Conservation (phyloP, 2,888 invertebrate genomes). For the Sinotaia quadrata region DNA sequence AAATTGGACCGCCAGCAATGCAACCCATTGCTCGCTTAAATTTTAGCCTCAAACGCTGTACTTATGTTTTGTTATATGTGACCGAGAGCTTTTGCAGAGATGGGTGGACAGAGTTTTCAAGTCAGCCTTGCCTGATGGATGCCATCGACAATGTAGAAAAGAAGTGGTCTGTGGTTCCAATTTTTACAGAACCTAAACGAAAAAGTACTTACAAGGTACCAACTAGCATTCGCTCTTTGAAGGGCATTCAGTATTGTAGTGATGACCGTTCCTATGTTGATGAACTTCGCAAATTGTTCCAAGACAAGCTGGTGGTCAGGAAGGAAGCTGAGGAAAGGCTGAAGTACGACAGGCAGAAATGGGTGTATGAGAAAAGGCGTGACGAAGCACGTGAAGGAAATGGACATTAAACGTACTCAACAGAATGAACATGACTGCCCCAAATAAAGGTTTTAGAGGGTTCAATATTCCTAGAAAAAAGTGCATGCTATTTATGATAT, state of each 20-base stretch:
- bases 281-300: conserved; percentile 47
- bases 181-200: conserved; percentile 48
- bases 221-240: conserved; percentile 53
- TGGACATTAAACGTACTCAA: too few relatives aligned
- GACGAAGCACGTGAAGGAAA: background rate
- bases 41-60: conserved; percentile 50
- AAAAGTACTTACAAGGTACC: conserved; percentile 45
- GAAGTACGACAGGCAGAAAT: conserved; percentile 10
- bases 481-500: too few relatives aligned
- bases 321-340: conserved; percentile 18
- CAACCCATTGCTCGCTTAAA: conserved; percentile 39
- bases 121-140: conserved; percentile 56
- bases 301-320: conserved; percentile 43
- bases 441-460: too few relatives aligned
- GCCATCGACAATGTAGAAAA: conserved; percentile 53
- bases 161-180: conserved; percentile 61
- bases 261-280: conserved; percentile 51
- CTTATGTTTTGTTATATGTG: conserved; percentile 57
- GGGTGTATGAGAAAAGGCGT: conserved; percentile 25
- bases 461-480: too few relatives aligned
- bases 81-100: conserved; percentile 51
- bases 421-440: too few relatives aligned
- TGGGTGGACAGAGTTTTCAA: conserved; percentile 52
- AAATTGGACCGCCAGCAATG: conserved; percentile 33
- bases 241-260: conserved; percentile 55